Base-by-base conservation (phyloP, 2,113 vertebrate genomes). In the Calonectris borealis region DNA sequence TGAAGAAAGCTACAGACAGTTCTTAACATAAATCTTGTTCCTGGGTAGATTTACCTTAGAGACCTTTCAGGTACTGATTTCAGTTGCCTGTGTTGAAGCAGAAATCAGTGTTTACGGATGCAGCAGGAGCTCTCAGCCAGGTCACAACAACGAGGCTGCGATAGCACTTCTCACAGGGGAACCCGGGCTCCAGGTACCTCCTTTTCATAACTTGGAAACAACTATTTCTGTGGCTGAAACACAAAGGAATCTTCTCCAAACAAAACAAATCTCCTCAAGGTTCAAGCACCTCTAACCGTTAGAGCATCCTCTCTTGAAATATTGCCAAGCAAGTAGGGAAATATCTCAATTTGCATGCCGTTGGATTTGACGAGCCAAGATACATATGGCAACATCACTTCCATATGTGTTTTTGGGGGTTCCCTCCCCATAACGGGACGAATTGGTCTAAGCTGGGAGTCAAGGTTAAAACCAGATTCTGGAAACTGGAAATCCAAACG, bases 21-120 rank as follows among this genome's bases (percentile, higher is more conserved):
- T 83, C 73, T 97, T 98, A 93, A 90, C 86, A 88, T 89, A 93
- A 97, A 97, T 96, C 91, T 95, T 84, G 71, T 96, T 97, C 90
- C 70, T 69, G 75, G 72, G 86, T 95, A 96, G 97, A 97, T 96
- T 93, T 92, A 88, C 94, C 83, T 92, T 58, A 44, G 94, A 97
- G 93, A 93, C 92, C 81, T 80, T 83, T 62, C 65, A 75, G 54
- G 89, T 93, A 90, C 73, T 95, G 62, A 93, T 73, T 97, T 94
- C 27, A 72, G 62, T 69, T 96, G 75, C 69, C 78, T 60, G 52
- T 72, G 86, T 94, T 94, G 58, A 90, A 94, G 86, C 71, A 60
- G 69, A 97, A 97, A 97, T 95, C 91, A 82, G 93, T 94, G 97
- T 95, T 94, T 90, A 93, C 3, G 58, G 88, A 82, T 69, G 95